Base-by-base conservation (phyloP, 1,140 invertebrate species). In the Formica exsecta region DNA sequence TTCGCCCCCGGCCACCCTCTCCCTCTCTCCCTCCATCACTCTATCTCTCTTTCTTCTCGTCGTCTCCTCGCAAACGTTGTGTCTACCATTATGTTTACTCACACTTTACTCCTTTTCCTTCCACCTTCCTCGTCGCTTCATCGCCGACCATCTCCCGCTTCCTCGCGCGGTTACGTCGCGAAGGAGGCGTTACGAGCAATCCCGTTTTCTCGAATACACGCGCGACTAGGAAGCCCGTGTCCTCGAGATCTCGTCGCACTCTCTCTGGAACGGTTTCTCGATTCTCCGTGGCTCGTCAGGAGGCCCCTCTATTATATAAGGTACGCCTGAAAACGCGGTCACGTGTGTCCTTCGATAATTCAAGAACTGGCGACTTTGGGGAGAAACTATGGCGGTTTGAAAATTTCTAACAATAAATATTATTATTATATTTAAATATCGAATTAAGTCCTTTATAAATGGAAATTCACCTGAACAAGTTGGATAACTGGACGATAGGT, bases 231-330 rank as follows among this genome's bases (percentile, higher is more conserved):
- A 90, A 92, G 88, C 91, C 90, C 90, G 91, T 51, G 48, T 91
- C 75, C 29, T 61, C 84, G 81, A 88, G 62, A 54, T 71, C 79
- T 86, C 87, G 87, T 75, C 70, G 76, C 59, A 44, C 85, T 48
- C 13, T 48, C 44, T 88, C 91, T 29, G 25, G 83, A 93, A 92
- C 92, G 91, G 92, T 91, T 93, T 92, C 90, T 91, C 92, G 92
- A 92, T 93, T 92, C 91, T 93, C 88, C 89, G 92, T 91, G 92
- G 90, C 92, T 91, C 88, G 89, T 92, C 92, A 92, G 90, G 91
- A 51, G 85, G 92, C 87, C 86, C 86, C 54, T 85, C 75, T 85
- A 25, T 85, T 79, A 68, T 19, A 64, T 25, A 29, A 29, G 16
- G 32, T 48, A 19, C 38, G 48, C 16, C 9, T 54, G 71, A 48